Conservation (phyloP, 2,113 vertebrate species). For the Anas platyrhynchos region DNA sequence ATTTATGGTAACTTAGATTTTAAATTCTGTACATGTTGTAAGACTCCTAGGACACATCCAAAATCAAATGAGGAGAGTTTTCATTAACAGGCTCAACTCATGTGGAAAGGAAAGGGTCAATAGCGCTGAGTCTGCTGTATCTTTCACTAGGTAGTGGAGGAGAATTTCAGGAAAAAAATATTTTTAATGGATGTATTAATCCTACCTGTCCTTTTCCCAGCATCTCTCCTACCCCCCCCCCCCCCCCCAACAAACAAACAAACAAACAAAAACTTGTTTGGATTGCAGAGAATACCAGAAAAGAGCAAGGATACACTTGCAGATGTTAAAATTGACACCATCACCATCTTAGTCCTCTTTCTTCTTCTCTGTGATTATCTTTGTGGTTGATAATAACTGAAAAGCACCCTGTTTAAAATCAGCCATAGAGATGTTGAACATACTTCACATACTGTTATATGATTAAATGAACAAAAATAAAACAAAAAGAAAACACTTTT, state of each 20-base stretch:
- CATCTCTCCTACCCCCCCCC: not conserved
- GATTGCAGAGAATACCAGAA: not conserved
- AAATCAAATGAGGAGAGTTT: not conserved
- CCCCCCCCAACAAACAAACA: no score
- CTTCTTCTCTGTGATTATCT: not conserved
- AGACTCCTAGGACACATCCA: not conserved
- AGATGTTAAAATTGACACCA: not conserved
- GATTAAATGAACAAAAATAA: not conserved
- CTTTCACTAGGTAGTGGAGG: not conserved
- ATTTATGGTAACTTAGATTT: not conserved
- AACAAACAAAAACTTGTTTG: not conserved
- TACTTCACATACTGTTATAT: not conserved
- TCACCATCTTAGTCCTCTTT: accelerated
- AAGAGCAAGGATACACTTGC: not conserved
- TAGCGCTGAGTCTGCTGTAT: not conserved
- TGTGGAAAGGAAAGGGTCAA: not conserved
- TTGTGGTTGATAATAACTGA: not conserved
- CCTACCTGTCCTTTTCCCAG: not conserved
- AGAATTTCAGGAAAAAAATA: not conserved
- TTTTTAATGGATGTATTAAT: not conserved
- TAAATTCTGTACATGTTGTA: not conserved
- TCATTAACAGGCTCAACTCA: not conserved
- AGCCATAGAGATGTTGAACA: not conserved
- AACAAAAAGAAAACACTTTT: not conserved
- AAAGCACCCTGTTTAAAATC: not conserved